A percentile compares a stretch with the other conserved stretches of the same genome.
phyloP scores from a whole-genome alignment of 2,797 vertebrate species.

The Martes flavigula region DNA sequence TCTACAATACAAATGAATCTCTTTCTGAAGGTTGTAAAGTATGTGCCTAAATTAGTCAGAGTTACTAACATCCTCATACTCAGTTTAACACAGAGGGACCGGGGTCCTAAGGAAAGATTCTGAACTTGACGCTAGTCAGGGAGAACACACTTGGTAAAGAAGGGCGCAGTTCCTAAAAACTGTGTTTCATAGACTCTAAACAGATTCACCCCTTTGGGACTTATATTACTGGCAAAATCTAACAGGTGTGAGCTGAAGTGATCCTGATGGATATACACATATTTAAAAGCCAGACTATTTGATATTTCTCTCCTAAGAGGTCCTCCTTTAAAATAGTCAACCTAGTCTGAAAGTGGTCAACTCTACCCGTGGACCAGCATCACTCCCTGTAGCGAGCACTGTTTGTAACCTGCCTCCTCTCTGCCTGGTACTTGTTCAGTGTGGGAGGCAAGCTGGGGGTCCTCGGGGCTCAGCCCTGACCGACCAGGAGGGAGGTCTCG shows the following conservation, averaged over 20 bases:
- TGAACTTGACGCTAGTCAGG: not conserved
- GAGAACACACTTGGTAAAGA: not conserved
- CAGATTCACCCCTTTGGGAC: not conserved
- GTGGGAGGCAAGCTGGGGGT: no score
- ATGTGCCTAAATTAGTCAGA: not conserved
- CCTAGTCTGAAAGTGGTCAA: not conserved
- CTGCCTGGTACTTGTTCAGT: fast-evolving
- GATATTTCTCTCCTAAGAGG: not conserved
- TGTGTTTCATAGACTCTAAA: not conserved
- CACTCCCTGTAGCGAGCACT: not conserved
- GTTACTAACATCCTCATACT: not conserved
- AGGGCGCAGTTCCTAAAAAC: not conserved
- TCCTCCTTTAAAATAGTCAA: not conserved
- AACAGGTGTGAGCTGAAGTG: not conserved
- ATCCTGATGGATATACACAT: not conserved
- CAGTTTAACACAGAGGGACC: not conserved
- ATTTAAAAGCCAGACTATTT: not conserved
- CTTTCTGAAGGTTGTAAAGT: not conserved
- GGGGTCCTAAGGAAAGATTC: not conserved
- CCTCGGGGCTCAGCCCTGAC: not conserved
- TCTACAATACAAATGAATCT: not conserved
- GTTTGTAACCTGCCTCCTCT: no score
- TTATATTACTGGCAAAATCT: not conserved
- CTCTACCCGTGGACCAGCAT: not conserved
- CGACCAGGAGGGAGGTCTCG: no score